Percentiles rank a stretch among this genome's conserved stretches.
Evolutionary conservation across 2,797 vertebrate genomes (phyloP).

Genomic region (Poeciliopsis gracilis): DNA sequence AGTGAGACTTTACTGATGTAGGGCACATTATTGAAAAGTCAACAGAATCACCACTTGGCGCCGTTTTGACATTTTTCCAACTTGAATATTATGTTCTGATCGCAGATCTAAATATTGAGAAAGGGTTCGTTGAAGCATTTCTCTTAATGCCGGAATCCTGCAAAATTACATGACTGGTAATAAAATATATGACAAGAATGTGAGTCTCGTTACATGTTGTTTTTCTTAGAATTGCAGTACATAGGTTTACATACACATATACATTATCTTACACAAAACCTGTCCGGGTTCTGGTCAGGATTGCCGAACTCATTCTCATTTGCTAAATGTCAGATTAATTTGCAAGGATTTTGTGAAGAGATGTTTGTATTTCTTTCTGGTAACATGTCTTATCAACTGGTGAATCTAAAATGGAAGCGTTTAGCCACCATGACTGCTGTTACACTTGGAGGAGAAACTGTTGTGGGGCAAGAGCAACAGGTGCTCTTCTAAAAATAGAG

Average conservation of each 20-base stretch:
- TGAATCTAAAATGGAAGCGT: too few species aligned
- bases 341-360: background rate
- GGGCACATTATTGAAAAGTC: conserved; percentile 36
- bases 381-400: too few species aligned
- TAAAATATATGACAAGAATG: background rate
- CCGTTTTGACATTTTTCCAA: conserved; percentile 29
- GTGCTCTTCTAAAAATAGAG: background rate
- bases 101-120: background rate
- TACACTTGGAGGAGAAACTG: background rate
- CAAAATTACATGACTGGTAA: background rate
- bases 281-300: background rate
- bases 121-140: background rate
- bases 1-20: conserved; percentile 31
- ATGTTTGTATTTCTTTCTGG: background rate
- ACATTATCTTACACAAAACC: background rate
- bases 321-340: background rate
- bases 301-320: background rate
- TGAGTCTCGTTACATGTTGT: background rate
- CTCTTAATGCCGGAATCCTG: background rate
- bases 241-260: background rate
- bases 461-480: background rate
- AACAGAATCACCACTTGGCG: conserved; percentile 25
- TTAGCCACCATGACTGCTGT: background rate
- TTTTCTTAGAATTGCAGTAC: background rate
- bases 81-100: conserved; percentile 1